Evolutionary conservation across 2,797 vertebrate species (phyloP), one percentile per base, ranked within the genome.

Genomic region (Brachyrhaphis roseni): DNA sequence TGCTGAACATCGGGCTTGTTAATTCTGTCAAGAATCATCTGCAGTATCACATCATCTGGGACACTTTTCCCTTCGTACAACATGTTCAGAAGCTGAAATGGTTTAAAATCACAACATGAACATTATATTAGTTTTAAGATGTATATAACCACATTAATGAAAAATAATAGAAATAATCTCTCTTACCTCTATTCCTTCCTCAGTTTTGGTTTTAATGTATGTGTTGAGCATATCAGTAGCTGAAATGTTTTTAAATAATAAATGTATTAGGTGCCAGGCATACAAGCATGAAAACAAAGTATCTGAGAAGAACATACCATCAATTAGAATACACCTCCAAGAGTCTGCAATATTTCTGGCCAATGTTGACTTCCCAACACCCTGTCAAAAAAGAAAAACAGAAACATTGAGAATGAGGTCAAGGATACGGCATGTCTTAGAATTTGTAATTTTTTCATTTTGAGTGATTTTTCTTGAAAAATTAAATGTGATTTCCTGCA

Each of bases 281-380:
- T 28, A 20, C 26, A 34, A 66, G 72, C 57, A 55, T 1, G 13
- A 62, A 75, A 28, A 68, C 1, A 5, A 26, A 3, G 71, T 43
- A 34, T 5, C n/a, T 13, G 1, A 76, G 62, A 66, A 31, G 0
- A 34, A 82, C 83, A 94, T 96, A 98, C 98, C 97, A 96, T 99
- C 97, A 90, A 99, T 88, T 46, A 96, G 95, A 90, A 97, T 87
- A 88, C 96, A 97, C 34, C 94, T 97, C 97, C 97, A 98, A 36
- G 94, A 89, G 64, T 97, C 93, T 76, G 97, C 91, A 78, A 99
- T 86, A 77, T 93, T 96, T 89, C 84, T 94, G 71, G 97, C 97
- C 91, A 99, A 94, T 0, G 96, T 97, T 86, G 97, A 96, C 94
- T 99, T 99, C 45, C 98, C 98, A 92, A 96, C 90, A 70, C 97